Conservation (phyloP, 1,140 invertebrate species). For the Drosophila nannoptera region DNA sequence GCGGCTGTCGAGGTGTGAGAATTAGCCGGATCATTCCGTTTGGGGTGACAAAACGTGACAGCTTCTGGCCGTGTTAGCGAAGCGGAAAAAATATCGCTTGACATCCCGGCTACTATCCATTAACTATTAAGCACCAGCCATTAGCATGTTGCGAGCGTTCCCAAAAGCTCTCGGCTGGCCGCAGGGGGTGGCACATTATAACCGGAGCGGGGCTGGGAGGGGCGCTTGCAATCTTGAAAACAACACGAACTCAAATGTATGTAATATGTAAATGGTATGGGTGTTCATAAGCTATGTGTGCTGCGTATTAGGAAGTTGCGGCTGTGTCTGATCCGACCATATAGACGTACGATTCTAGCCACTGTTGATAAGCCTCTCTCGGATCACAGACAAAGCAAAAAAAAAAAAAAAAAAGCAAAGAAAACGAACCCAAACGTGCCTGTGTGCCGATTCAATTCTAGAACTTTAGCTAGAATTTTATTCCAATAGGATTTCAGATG, state of each 20-base stretch:
- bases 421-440: neutral
- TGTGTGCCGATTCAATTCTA: neutral
- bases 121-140: slow-evolving; percentile 22
- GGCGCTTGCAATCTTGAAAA: slow-evolving; percentile 39
- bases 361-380: slow-evolving; percentile 13
- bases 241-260: slow-evolving; percentile 49
- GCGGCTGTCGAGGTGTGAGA: slow-evolving; percentile 48
- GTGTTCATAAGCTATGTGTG: slow-evolving; percentile 50
- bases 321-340: slow-evolving; percentile 34
- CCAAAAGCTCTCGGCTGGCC: neutral
- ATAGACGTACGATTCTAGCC: neutral
- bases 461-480: slow-evolving; percentile 8
- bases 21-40: slow-evolving; percentile 36
- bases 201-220: neutral
- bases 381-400: too few species aligned
- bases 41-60: slow-evolving; percentile 54
- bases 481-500: slow-evolving; percentile 7
- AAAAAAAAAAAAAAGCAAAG: too few species aligned
- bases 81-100: slow-evolving; percentile 31
- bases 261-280: slow-evolving; percentile 32
- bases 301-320: slow-evolving; percentile 64
- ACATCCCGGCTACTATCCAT: slow-evolving; percentile 12
- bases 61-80: slow-evolving; percentile 38
- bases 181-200: neutral
- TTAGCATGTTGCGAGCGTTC: slow-evolving; percentile 68